Conservation (phyloP, 2,113 vertebrate species). For the Fukomys damarensis region DNA sequence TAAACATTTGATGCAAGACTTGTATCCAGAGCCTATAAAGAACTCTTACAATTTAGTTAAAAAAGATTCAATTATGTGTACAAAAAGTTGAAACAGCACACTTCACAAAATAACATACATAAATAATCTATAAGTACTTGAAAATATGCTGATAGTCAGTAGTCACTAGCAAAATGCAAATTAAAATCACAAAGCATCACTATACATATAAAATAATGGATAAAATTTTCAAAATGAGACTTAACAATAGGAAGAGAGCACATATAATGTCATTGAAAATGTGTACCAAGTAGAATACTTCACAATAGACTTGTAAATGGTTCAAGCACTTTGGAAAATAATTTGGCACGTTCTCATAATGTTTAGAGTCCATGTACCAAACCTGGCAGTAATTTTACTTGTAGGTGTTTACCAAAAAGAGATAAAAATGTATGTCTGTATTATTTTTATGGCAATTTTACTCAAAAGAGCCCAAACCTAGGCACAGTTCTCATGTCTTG, state of each 20-base stretch:
- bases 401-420: background rate
- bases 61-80: background rate
- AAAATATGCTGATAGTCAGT: background rate
- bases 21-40: background rate
- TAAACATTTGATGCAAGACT: background rate
- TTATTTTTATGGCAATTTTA: background rate
- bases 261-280: background rate
- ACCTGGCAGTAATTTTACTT: background rate
- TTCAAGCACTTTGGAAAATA: background rate
- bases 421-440: slow-evolving; percentile 9
- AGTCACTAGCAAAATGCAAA: slow-evolving; percentile 18
- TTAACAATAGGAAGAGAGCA: background rate
- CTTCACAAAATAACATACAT: slow-evolving; percentile 20
- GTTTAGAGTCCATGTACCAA: background rate
- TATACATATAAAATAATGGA: background rate
- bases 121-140: slow-evolving; percentile 4
- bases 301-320: background rate
- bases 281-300: background rate
- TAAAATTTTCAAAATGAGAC: background rate
- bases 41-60: slow-evolving; percentile 17
- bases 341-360: background rate
- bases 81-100: slow-evolving; percentile 2
- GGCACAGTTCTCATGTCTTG: background rate
- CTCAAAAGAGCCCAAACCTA: background rate
- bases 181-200: background rate